Conservation (phyloP, 2,888 invertebrate genomes). For the Lomographa bimaculata region DNA sequence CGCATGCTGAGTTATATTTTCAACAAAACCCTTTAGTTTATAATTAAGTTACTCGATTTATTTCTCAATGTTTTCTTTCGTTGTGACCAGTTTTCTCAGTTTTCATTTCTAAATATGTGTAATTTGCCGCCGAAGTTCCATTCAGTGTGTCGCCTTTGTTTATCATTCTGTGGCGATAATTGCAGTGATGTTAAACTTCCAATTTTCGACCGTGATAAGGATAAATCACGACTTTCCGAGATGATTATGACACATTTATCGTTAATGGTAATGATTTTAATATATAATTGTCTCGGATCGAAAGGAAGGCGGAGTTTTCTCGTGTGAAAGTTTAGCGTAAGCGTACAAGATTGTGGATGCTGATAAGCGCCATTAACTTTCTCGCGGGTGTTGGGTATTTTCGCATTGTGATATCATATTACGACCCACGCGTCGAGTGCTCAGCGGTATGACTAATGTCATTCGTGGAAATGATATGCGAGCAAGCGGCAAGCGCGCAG, state of each 20-base stretch:
- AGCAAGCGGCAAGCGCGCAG: slow-evolving; percentile 66
- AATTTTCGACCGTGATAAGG: slow-evolving; percentile 90
- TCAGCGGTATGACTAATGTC: slow-evolving; percentile 81
- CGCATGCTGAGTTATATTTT: slow-evolving; percentile 82
- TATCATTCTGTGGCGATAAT: slow-evolving; percentile 89
- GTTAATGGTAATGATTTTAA: slow-evolving; percentile 86
- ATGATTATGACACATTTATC: slow-evolving; percentile 92
- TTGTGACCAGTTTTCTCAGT: slow-evolving; percentile 77
- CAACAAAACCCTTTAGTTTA: slow-evolving; percentile 79
- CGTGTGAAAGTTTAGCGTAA: slow-evolving; percentile 82
- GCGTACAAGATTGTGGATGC: slow-evolving; percentile 82
- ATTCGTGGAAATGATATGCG: slow-evolving; percentile 80
- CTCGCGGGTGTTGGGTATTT: slow-evolving; percentile 84
- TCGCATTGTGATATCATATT: slow-evolving; percentile 85
- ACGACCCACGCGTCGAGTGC: slow-evolving; percentile 82
- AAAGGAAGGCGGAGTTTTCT: slow-evolving; percentile 66
- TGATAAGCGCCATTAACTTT: slow-evolving; percentile 85
- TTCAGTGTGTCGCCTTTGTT: slow-evolving; percentile 97
- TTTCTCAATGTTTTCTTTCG: slow-evolving; percentile 82
- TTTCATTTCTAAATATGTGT: slow-evolving; percentile 91
- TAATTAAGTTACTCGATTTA: slow-evolving; percentile 75
- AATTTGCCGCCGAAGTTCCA: slow-evolving; percentile 96
- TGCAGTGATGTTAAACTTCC: slow-evolving; percentile 89
- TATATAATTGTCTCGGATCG: slow-evolving; percentile 48
- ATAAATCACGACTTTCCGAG: slow-evolving; percentile 86